Conservation (phyloP, 2,113 vertebrate species). For the Triplophysa tibetana region DNA sequence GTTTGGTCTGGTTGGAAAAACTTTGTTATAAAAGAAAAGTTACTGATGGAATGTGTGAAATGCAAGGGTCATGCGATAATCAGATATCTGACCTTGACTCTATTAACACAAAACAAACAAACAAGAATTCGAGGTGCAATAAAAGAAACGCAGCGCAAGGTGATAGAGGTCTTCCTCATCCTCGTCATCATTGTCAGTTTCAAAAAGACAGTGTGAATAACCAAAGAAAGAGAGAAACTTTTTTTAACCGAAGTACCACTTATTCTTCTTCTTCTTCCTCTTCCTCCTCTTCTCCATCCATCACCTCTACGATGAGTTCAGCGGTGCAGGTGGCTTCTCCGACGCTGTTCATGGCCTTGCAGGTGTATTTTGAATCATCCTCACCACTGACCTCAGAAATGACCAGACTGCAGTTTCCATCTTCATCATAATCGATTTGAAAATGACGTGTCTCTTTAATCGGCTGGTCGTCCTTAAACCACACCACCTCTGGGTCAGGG, state of each 20-base stretch:
- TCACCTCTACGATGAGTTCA: conserved; percentile 95
- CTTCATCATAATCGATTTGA: conserved; percentile 98
- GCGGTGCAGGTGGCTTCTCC: conserved; percentile 95
- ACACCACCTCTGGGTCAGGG: conserved; percentile 96
- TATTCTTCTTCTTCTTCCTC: conserved; percentile 77
- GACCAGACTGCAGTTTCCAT: conserved; percentile 95
- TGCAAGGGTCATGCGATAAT: conserved; percentile 43
- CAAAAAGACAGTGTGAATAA: conserved; percentile 41
- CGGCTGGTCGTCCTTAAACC: conserved; percentile 96
- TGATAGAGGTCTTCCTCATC: conserved; percentile 35
- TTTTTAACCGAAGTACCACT: conserved; percentile 19
- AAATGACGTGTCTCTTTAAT: conserved; percentile 97
- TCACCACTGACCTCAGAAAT: conserved; percentile 95
- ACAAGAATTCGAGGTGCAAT: conserved; percentile 44
- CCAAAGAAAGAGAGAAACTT: conserved; percentile 33
- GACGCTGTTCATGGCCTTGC: conserved; percentile 94
- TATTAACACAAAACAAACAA: conserved; percentile 22
- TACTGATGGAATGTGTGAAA: conserved; percentile 64
- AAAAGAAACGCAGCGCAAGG: conserved; percentile 32
- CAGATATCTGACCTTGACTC: conserved; percentile 40
- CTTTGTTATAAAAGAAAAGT: conserved; percentile 19
- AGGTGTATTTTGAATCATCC: conserved; percentile 96
- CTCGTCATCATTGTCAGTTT: conserved; percentile 29
- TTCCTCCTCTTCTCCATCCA: conserved; percentile 85
- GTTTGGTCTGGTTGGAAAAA: conserved; percentile 47